phyloP scores from a whole-genome alignment of 2,113 vertebrate genomes.

The Antennarius striatus region DNA sequence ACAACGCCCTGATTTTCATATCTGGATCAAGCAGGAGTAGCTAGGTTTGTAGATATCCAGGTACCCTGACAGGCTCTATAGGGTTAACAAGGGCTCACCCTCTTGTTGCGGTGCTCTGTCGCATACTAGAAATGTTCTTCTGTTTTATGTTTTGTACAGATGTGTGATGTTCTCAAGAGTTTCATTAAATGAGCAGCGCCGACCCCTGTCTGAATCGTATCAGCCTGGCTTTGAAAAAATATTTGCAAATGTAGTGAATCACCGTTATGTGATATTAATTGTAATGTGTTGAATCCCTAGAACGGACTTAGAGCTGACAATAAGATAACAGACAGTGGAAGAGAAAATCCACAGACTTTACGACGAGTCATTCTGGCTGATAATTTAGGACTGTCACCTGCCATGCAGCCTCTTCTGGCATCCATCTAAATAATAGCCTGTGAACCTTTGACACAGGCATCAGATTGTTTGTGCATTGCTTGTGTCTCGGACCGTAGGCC shows the following conservation, averaged over 20 bases:
- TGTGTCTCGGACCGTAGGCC: background rate
- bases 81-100: background rate
- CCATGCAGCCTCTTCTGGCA: background rate
- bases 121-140: background rate
- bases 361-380: background rate
- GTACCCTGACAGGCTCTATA: background rate
- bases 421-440: background rate
- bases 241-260: conserved; percentile 30
- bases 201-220: background rate
- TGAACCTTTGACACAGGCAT: conserved; percentile 4
- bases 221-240: background rate
- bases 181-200: background rate
- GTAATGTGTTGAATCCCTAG: conserved; percentile 9
- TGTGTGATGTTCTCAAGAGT: conserved; percentile 8
- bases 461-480: conserved; percentile 6
- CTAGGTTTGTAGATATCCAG: background rate
- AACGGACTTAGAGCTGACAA: background rate
- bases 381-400: background rate
- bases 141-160: background rate
- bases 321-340: background rate
- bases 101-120: background rate
- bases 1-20: conserved; percentile 11
- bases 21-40: conserved; percentile 4
- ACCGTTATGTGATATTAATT: conserved; percentile 17
- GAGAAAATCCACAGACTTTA: background rate